Base-by-base conservation (phyloP, 2,888 invertebrate species). In the Eupithecia vulgata region DNA sequence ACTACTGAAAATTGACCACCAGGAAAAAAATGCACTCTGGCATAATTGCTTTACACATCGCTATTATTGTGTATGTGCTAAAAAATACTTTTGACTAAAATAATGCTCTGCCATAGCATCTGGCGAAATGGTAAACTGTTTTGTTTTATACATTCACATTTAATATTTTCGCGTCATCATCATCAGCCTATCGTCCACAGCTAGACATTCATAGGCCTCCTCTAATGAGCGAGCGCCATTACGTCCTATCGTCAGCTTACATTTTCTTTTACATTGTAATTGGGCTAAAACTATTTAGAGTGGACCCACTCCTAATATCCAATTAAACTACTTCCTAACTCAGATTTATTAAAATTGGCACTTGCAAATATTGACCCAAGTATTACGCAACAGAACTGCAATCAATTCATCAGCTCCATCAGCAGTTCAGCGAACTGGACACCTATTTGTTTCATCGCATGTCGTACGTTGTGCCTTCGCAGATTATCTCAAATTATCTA, bases 401-500 rank as follows among this genome's bases (percentile, higher is more conserved):
- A 73, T 71, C 89, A 88, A 85, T 87, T 89, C 85, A 88, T 87
- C 81, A 64, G 64, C 61, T 59, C 21, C 15, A 59, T 59, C 34
- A 87, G 77, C 85, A 81, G 91, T 88, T 88, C 90, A 90, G 81
- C 83, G 90, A 91, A 88, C 90, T 84, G 86, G 82, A 87, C 88
- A 91, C 90, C 89, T 90, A 72, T 73, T 85, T 85, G 82, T 78
- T 57, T 25, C 57, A 57, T 57, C 57, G 57, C 57, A 57, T 57
- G 57, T 57, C 57, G 57, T 57, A 25, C 57, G 57, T 57, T 57
- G 57, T 57, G 57, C 84, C 83, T 78, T 74, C 84, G 85, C 85
- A 85, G 86, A 90, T 90, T 90, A 90, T 86, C 83, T 85, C 84
- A 79, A 88, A 90, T 90, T 90, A 90, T 87, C 88, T 90, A 90